Base-by-base conservation (phyloP, 2,113 vertebrate species). In the Clarias batrachus region DNA sequence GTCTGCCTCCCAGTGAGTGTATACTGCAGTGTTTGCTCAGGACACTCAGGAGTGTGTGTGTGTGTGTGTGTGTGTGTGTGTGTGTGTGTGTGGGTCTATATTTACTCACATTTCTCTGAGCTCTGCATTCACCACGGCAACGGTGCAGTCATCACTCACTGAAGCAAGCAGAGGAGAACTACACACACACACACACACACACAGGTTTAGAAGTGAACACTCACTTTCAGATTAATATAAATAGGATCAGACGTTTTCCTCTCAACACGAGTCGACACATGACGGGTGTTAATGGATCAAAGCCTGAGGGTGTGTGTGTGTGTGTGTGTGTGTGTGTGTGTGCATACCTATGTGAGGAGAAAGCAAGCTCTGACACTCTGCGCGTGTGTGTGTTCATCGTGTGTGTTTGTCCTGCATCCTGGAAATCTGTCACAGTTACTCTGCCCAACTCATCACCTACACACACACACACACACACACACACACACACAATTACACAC, bases 61-160 rank as follows among this genome's bases (percentile, higher is more conserved):
- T n/a, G n/a, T n/a, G n/a, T n/a, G n/a, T n/a, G 19, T 41, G 33
- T 37, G 33, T 71, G 70, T 23, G 68, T 70, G 66, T 33, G 66
- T 70, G 27, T 70, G n/a, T 60, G 59, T 41, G 30, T 48, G 71
- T 14, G 48, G 3, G 1, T 19, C 57, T n/a, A 37, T 11, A 9
- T 23, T 6, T 11, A 93, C 98, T 98, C 93, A 99, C 98, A 97
- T 93, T 94, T 97, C 96, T 3, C 91, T 93, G 76, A 97, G 93
- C 27, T 96, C 93, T 0, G 95, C 91, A 86, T 97, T 96, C 88
- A 98, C 89, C 86, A 99, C 97, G 27, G 94, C 95, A 9, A 98
- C 92, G 0, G 96, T 96, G 87, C 97, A 98, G 91, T 99, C 98
- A 88, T 99, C 97, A 89, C 98, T 97, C 87, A 98, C 90, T 2